Evolutionary conservation across 1,140 invertebrate species (phyloP).

Genomic region (Euwallacea fornicatus): DNA sequence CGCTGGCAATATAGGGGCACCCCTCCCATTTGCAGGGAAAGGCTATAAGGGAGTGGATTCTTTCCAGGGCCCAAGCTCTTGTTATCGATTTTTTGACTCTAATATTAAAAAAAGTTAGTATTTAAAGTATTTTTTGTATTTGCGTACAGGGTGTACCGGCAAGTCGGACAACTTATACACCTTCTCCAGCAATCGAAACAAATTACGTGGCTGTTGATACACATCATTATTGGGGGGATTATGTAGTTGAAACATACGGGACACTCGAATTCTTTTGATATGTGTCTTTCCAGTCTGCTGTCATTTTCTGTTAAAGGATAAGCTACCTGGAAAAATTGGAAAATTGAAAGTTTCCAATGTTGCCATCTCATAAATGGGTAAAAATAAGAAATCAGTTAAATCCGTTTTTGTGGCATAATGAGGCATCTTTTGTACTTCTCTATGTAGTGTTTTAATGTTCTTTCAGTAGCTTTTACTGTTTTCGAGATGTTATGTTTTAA

Average conservation of each 20-base stretch:
- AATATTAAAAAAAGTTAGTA: not conserved
- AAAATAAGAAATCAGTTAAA: too few species aligned
- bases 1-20: constrained; percentile 7
- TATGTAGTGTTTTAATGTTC: too few species aligned
- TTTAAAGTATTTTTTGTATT: not conserved
- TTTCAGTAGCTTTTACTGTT: too few species aligned
- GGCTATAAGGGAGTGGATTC: constrained; percentile 14
- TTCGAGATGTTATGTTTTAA: too few species aligned
- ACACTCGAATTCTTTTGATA: constrained; percentile 21
- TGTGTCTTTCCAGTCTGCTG: constrained; percentile 6
- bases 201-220: constrained; percentile 23
- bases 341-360: too few species aligned
- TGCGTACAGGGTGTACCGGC: constrained; percentile 8
- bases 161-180: constrained; percentile 22
- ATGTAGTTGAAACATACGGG: constrained; percentile 11
- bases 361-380: too few species aligned
- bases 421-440: too few species aligned
- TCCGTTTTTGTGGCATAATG: too few species aligned
- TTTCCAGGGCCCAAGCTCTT: constrained; percentile 14
- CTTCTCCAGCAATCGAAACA: constrained; percentile 22
- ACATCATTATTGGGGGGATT: constrained; percentile 27
- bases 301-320: constrained; percentile 12
- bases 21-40: constrained; percentile 18
- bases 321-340: constrained; percentile 5
- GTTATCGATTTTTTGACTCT: constrained; percentile 2